Evolutionary conservation across 2,797 vertebrate species (phyloP).

Genomic region (Bradypodion ventrale): DNA sequence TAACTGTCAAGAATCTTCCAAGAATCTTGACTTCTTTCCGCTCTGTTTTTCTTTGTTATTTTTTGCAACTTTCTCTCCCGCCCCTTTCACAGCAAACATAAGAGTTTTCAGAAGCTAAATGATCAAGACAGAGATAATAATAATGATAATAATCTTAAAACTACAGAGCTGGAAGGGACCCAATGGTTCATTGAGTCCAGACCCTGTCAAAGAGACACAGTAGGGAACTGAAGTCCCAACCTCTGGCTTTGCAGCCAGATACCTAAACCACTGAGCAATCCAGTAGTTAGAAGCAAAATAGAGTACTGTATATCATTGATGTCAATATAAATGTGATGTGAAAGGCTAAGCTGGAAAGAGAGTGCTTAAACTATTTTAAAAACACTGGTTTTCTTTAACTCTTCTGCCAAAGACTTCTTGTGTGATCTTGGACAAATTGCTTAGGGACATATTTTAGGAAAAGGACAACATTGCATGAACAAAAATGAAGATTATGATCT

Average conservation of each 20-base stretch:
- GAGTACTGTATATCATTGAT: slow-evolving; percentile 51
- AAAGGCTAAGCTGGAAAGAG: slow-evolving; percentile 47
- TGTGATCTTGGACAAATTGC: slow-evolving; percentile 39
- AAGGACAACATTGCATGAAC: slow-evolving; percentile 7
- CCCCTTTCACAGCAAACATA: slow-evolving; percentile 58
- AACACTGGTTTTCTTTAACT: slow-evolving; percentile 22
- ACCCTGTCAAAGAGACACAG: too few relatives aligned
- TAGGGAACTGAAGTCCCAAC: too few relatives aligned
- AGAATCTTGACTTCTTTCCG: slow-evolving; percentile 59
- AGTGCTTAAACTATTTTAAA: slow-evolving; percentile 28
- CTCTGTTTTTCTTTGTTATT: slow-evolving; percentile 35
- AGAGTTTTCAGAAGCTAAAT: slow-evolving; percentile 49
- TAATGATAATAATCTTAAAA: too few relatives aligned
- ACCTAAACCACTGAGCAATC: too few relatives aligned
- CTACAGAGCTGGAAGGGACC: too few relatives aligned
- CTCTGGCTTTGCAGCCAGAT: too few relatives aligned
- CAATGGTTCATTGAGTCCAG: too few relatives aligned
- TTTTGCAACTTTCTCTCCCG: slow-evolving; percentile 55
- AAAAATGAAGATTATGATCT: slow-evolving; percentile 11
- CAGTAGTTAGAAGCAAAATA: slow-evolving; percentile 67
- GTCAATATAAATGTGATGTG: slow-evolving; percentile 53
- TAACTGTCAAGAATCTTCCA: slow-evolving; percentile 62
- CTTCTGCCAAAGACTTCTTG: slow-evolving; percentile 37
- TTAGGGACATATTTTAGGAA: slow-evolving; percentile 33
- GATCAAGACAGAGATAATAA: slow-evolving; percentile 52